Conservation (phyloP, 2,888 invertebrate genomes). For the Drosophila paramelanica region DNA sequence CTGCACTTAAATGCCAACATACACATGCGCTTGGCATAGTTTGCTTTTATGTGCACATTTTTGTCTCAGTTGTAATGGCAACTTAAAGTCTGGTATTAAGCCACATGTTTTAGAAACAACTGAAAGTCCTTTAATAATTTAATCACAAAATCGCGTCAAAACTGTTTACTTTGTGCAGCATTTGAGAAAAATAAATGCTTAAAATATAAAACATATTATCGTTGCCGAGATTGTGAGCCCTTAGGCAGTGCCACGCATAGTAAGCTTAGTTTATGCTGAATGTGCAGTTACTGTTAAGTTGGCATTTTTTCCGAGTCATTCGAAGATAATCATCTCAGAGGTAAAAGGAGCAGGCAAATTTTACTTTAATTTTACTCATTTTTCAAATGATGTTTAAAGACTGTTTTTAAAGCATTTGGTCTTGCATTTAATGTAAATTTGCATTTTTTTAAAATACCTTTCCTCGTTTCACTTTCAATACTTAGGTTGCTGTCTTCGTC, state of each 20-base stretch:
- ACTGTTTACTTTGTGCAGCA: constrained; percentile 31
- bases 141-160: too few relatives aligned
- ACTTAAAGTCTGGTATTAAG: constrained; percentile 1
- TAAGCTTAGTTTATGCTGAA: constrained; percentile 33
- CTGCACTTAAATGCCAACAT: constrained; percentile 43
- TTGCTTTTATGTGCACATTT: constrained; percentile 27
- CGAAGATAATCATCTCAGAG: neutral
- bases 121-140: neutral
- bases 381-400: neutral
- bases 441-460: constrained; percentile 46
- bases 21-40: constrained; percentile 35
- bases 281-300: constrained; percentile 1
- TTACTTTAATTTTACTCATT: too few relatives aligned
- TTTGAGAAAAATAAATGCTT: constrained; percentile 17
- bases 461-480: too few relatives aligned
- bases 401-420: constrained; percentile 8
- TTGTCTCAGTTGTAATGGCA: constrained; percentile 7
- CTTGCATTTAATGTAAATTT: constrained; percentile 61
- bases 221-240: constrained; percentile 19
- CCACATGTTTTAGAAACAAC: neutral
- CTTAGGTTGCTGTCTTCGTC: neutral
- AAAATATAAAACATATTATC: constrained; percentile 6
- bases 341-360: neutral
- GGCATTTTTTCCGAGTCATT: neutral
- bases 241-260: constrained; percentile 24